phyloP scores from a whole-genome alignment of 2,113 vertebrate genomes.

The Oostethus manadensis region DNA sequence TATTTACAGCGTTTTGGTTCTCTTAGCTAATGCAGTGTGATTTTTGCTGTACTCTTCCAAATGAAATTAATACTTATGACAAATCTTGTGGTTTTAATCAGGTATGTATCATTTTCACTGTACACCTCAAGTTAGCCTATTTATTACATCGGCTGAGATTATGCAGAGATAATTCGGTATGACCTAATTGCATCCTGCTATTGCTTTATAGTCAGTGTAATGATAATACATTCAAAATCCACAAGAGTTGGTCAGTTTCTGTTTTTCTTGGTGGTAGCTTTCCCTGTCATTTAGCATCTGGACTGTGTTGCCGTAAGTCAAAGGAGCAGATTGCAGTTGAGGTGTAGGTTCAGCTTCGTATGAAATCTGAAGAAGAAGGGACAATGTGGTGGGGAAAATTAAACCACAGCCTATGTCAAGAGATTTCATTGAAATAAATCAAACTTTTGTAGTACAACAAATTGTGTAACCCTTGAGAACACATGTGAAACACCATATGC shows the following conservation, averaged over 20 bases:
- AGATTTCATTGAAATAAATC: slow-evolving; percentile 46
- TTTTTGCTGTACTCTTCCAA: slow-evolving; percentile 28
- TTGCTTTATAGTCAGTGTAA: slow-evolving; percentile 57
- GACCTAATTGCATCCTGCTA: slow-evolving; percentile 10
- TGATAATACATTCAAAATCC: slow-evolving; percentile 66
- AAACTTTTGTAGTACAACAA: slow-evolving; percentile 39
- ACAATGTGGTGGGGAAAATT: slow-evolving; percentile 44
- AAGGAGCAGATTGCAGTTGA: slow-evolving; percentile 42
- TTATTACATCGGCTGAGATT: slow-evolving; percentile 1
- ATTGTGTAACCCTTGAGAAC: not conserved
- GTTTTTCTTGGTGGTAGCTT: slow-evolving; percentile 27
- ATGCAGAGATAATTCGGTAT: slow-evolving; percentile 9
- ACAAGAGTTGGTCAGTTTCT: slow-evolving; percentile 32
- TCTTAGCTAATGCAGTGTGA: slow-evolving; percentile 64
- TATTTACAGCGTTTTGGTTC: slow-evolving; percentile 75
- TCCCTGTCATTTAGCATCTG: slow-evolving; percentile 34
- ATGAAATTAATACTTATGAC: slow-evolving; percentile 9
- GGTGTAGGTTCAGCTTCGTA: slow-evolving; percentile 37
- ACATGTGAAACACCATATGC: slow-evolving; percentile 57
- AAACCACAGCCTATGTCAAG: slow-evolving; percentile 34
- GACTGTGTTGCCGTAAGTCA: slow-evolving; percentile 44
- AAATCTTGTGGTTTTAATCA: not conserved
- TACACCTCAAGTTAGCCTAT: not conserved
- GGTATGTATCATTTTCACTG: not conserved
- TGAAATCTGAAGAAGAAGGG: slow-evolving; percentile 45